Evolutionary conservation across 1,140 invertebrate species (phyloP).

Genomic region (Papilio xuthus): DNA sequence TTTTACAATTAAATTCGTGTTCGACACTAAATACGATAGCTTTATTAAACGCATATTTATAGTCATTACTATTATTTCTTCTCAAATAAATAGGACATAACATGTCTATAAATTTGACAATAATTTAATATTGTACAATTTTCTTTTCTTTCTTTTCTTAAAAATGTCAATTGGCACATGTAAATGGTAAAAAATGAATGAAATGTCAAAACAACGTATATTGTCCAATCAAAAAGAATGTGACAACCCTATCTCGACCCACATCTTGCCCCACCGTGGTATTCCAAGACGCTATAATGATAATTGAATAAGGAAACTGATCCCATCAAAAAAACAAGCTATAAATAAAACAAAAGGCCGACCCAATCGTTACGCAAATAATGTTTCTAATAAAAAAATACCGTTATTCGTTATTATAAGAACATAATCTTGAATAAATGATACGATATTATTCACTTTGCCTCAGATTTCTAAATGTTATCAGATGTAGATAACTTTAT

Average conservation of each 20-base stretch:
- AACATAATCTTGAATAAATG: background rate
- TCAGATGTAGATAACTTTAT: background rate
- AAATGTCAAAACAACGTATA: background rate
- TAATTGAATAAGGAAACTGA: conserved; percentile 74
- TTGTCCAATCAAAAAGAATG: background rate
- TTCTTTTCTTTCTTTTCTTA: background rate
- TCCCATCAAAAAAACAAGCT: conserved; percentile 44
- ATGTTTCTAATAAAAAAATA: no score
- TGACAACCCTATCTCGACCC: conserved; percentile 35
- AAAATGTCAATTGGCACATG: background rate
- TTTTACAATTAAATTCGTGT: conserved; percentile 29
- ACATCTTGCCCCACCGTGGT: conserved; percentile 43
- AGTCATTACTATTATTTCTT: no score
- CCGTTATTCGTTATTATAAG: no score
- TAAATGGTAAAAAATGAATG: background rate
- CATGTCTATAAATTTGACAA: no score
- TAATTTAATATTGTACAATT: background rate
- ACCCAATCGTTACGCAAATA: background rate
- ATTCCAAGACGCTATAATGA: conserved; percentile 57
- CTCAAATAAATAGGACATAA: no score
- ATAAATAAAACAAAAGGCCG: conserved; percentile 18
- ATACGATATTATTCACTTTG: background rate
- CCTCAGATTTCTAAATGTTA: background rate
- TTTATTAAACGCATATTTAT: conserved; percentile 3
- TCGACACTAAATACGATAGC: conserved; percentile 4